Base-by-base conservation (phyloP, 1,140 invertebrate genomes). In the Danaus melanippus region DNA sequence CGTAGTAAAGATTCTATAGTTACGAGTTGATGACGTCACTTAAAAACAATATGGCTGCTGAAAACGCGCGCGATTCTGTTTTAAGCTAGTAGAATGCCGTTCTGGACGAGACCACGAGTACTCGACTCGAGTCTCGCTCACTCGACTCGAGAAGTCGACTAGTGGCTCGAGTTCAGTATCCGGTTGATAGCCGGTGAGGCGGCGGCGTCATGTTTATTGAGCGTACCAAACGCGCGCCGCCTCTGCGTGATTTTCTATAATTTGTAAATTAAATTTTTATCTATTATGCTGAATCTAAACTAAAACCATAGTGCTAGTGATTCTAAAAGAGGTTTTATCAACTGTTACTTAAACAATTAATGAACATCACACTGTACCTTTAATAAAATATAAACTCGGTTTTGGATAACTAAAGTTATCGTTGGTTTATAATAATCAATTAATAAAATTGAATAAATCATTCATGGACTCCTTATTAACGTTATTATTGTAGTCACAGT, bases 161-260 rank as follows among this genome's bases (percentile, higher is more conserved):
- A 50, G 39, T 49, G 44, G 46, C 56, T 42, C 41, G 51, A 76
- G 78, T 80, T 86, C 74, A 86, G 83, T 86, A 83, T 77, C 80
- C 79, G 80, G 83, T 81, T 83, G 76, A 82, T 76, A 83, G 78
- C 80, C 80, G 80, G 79, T 65, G 80, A 83, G 79, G 79, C 76
- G 83, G 83, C 75, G 74, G 83, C 73, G 79, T 79, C 66, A 75
- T 74, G 69, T 70, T 62, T 58, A 62, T 58, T 43, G 71, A 71
- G 61, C 60, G 62, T 67, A 51, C 48, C 69, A 62, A 72, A 77
- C 73, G 76, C 80, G 72, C 79, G 81, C 83, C 83, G 83, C 81
- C 83, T 83, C 76, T 84, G 71, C 79, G 76, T 75, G 81, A 81
- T 76, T 77, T 79, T 78, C 68, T 77, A 79, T 64, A 44, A 69